Evolutionary conservation across 1,140 invertebrate species (phyloP).

Genomic region (Lineus longissimus): DNA sequence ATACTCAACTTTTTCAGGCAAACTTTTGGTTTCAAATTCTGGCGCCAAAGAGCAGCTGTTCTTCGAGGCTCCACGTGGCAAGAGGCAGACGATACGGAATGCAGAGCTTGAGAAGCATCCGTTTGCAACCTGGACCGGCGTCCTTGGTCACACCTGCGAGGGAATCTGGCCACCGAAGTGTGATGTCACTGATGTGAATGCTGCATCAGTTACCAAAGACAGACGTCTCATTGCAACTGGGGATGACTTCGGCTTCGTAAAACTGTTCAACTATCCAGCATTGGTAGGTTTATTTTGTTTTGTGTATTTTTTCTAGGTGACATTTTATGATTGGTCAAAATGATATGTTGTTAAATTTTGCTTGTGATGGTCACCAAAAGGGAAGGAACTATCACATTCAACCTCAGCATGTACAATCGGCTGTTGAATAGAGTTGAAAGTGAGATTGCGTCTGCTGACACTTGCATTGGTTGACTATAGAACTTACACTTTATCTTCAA

Average conservation of each 20-base stretch:
- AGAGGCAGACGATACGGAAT: constrained; percentile 40
- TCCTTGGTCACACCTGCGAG: constrained; percentile 47
- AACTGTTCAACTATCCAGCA: constrained; percentile 52
- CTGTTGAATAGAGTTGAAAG: too few relatives aligned
- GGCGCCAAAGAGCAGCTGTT: constrained; percentile 54
- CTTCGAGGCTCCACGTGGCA: constrained; percentile 52
- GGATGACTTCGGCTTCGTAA: constrained; percentile 54
- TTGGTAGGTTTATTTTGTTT: constrained; percentile 32
- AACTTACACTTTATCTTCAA: too few relatives aligned
- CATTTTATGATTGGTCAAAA: neutral
- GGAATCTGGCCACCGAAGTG: constrained; percentile 54
- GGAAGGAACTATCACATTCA: too few relatives aligned
- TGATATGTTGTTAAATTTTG: constrained; percentile 10
- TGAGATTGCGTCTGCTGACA: too few relatives aligned
- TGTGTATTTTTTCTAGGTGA: neutral
- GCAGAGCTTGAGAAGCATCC: constrained; percentile 49
- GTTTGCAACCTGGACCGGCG: constrained; percentile 51
- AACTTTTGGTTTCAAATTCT: constrained; percentile 52
- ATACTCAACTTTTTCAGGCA: constrained; percentile 34
- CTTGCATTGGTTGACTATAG: too few relatives aligned
- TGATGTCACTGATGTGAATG: constrained; percentile 55
- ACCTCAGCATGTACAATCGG: too few relatives aligned
- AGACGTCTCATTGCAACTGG: constrained; percentile 46
- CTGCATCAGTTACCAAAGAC: constrained; percentile 39
- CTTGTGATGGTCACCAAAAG: neutral